Evolutionary conservation across 2,888 invertebrate genomes (phyloP).

Genomic region (Chrysina gloriosa): DNA sequence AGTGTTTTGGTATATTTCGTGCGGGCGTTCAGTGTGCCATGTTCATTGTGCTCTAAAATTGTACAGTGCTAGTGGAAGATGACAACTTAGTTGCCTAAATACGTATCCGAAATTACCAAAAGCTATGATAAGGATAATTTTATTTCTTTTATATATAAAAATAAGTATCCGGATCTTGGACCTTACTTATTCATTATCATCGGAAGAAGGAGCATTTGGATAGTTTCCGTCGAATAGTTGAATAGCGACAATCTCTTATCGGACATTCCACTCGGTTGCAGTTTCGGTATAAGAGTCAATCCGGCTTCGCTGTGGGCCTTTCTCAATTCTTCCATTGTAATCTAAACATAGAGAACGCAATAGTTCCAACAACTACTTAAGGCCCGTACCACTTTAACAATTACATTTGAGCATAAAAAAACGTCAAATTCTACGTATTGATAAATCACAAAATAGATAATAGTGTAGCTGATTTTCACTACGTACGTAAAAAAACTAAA

Average conservation of each 20-base stretch:
- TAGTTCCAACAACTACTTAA: no score
- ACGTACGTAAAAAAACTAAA: neutral
- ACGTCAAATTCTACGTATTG: neutral
- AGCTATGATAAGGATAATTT: no score
- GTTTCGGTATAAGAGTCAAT: constrained; percentile 60
- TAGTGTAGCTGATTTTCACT: neutral
- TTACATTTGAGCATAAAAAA: constrained; percentile 7
- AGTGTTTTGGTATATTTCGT: no score
- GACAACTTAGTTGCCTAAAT: neutral
- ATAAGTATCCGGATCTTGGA: constrained; percentile 5
- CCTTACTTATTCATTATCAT: constrained; percentile 86
- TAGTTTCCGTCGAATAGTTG: constrained; percentile 95
- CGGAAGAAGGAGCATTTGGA: constrained; percentile 92
- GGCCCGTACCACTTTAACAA: constrained; percentile 13
- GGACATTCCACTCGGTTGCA: constrained; percentile 69
- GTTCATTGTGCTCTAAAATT: neutral
- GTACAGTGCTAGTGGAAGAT: no score
- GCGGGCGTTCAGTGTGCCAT: no score
- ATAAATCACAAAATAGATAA: constrained; percentile 7
- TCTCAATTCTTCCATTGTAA: constrained; percentile 83
- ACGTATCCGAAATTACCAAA: no score
- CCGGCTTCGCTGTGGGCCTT: constrained; percentile 69
- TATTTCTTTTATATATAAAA: no score
- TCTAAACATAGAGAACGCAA: constrained; percentile 69
- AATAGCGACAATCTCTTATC: constrained; percentile 91